A percentile compares a stretch with the other conserved stretches of the same genome.
These are phyloP conservation scores for Herpailurus yagouaroundi DNA, from an alignment of 2,113 vertebrate genomes.

Conservation along the genomic window DNA sequence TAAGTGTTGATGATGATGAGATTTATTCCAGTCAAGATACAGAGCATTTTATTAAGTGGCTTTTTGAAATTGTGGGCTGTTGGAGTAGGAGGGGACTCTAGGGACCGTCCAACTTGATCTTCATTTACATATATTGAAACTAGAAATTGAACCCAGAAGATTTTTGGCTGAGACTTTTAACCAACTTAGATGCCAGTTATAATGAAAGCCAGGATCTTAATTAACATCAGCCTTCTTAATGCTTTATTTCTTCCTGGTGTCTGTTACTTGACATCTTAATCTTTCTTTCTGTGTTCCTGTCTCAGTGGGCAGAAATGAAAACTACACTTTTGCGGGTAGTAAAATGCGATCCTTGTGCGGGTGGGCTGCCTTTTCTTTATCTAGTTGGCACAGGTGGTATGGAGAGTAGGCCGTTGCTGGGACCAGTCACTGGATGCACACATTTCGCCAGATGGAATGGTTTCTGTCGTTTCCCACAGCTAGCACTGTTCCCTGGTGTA, in stretches of 20 bases:
- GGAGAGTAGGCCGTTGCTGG: background rate
- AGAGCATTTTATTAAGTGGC: background rate
- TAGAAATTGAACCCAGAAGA: background rate
- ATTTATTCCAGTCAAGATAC: background rate
- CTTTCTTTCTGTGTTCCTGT: background rate
- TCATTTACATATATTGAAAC: background rate
- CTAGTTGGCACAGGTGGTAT: background rate
- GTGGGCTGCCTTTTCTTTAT: background rate
- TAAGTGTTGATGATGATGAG: background rate
- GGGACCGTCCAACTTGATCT: background rate
- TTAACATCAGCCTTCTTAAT: background rate
- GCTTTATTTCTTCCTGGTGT: background rate
- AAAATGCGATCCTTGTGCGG: background rate
- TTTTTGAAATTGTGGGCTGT: background rate
- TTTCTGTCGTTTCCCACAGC: background rate
- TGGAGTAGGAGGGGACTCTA: background rate
- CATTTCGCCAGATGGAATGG: background rate
- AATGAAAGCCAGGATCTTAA: background rate
- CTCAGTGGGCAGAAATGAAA: background rate
- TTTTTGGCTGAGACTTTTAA: background rate
- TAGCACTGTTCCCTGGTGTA: background rate
- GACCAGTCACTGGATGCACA: too few species aligned
- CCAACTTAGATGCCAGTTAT: background rate
- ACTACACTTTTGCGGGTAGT: background rate
- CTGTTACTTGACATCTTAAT: background rate